Evolutionary conservation across 2,113 vertebrate genomes (phyloP).

Genomic region (Nipponia nippon): DNA sequence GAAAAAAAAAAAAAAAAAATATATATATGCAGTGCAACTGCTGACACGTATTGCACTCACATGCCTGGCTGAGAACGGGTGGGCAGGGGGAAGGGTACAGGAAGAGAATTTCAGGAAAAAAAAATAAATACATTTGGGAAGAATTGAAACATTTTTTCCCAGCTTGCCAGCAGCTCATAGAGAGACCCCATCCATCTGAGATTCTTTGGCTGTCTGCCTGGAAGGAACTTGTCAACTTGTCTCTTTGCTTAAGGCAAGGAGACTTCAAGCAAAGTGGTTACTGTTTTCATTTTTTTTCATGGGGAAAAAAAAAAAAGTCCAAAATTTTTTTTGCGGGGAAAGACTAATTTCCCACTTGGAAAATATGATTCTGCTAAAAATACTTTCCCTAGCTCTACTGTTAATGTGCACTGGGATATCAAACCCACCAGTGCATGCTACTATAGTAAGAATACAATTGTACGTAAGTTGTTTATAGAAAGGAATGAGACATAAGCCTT

Average conservation of each 20-base stretch:
- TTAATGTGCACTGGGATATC: neutral
- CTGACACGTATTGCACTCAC: no score
- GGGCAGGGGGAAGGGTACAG: neutral
- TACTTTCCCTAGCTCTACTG: neutral
- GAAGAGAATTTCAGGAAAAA: neutral
- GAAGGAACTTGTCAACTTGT: slow-evolving; percentile 51
- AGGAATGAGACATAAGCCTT: neutral
- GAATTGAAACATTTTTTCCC: neutral
- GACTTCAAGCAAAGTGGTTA: slow-evolving; percentile 23
- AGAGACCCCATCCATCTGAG: slow-evolving; percentile 27
- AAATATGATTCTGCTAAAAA: neutral
- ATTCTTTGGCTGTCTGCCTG: slow-evolving; percentile 36
- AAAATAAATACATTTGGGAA: slow-evolving; percentile 3
- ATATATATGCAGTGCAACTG: no score
- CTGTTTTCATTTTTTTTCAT: neutral
- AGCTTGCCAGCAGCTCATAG: neutral
- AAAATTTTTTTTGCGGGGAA: neutral
- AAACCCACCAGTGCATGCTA: neutral
- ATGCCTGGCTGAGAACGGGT: no score
- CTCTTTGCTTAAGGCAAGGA: slow-evolving; percentile 36
- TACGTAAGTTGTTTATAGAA: neutral
- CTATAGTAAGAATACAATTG: neutral
- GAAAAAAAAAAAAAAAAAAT: neutral
- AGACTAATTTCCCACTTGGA: neutral
- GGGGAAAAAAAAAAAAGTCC: neutral